Evolutionary conservation across 2,888 invertebrate genomes (phyloP), one percentile per base, ranked within the genome.

Genomic region (Eugnorisma glareosa): DNA sequence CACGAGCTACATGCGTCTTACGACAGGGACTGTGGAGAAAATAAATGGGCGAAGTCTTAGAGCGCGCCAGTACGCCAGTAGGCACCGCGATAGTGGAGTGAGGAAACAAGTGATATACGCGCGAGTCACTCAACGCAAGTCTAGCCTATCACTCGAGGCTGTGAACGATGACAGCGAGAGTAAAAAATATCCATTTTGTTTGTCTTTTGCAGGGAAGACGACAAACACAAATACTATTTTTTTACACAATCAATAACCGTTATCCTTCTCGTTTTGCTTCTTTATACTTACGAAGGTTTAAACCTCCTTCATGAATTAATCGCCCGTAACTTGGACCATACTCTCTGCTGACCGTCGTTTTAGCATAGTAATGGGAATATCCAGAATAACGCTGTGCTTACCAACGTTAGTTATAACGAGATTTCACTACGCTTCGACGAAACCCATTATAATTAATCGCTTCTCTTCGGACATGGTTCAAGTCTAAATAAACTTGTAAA

Each of bases 331-430:
- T 81, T 77, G 35, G 24, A 71, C 79, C 82, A 66, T n/a, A 35
- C 75, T 64, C 70, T 73, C 40, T 69, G 71, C 87, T 90, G 89
- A 89, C 91, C 89, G 84, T 86, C 80, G 77, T 85, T 92, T 93
- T 93, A 92, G 93, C 94, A 94, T 94, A 92, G 91, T 93, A 94
- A 94, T 94, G 89, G 89, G 88, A 87, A 89, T 90, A 90, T 91
- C 88, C 88, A 85, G 88, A 86, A 85, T 87, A 91, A 91, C 88
- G 90, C 76, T 66, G 82, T 79, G 89, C 89, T 88, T 85, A 82
- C 89, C 75, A 84, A 85, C 87, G 89, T 89, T 90, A 87, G 89
- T 91, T 91, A 87, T 93, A 92, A 92, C 91, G 90, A 92, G 91
- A 84, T 91, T 91, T 88, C 86, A 81, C 79, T 85, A 84, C 81